Evolutionary conservation across 2,113 vertebrate genomes (phyloP), one percentile per base, ranked within the genome.

Genomic region (Chamaetylas fuelleborni): DNA sequence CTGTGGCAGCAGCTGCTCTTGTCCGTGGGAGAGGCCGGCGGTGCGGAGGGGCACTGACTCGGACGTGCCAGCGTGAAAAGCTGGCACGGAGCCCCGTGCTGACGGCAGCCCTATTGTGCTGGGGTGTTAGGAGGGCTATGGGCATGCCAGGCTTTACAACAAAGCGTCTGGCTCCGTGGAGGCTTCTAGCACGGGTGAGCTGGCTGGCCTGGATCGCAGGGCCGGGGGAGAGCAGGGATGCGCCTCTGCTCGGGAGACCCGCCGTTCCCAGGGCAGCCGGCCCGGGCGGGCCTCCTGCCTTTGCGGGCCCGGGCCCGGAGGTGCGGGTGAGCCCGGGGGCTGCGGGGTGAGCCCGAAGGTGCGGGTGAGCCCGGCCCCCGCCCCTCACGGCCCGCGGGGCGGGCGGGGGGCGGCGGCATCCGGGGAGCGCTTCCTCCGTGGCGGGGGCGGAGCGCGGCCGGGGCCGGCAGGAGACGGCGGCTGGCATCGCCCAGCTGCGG

Each of bases 381-480:
- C 48, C 48, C 48, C 25, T 16, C 48, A 26, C 24, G 48, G 48
- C 33, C 40, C 22, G 7, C 22, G 7, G 42, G 42, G 42, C 42
- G 42, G 42, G 42, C 42, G 42, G 71, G 24, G 47, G 69, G 73
- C 74, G 74, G 56, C 40, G 56, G 74, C 85, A 87, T 70, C 85
- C 85, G 66, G 85, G 86, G 42, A 64, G 86, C 60, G 88, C 92
- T 96, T 93, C 94, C 50, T 51, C 50, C 26, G 93, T 71, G 95
- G 69, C 73, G 65, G 51, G 51, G 73, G 70, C 61, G 66, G 81
- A 43, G 66, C 53, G 5, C 26, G 48, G 50, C 50, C 50, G 36
- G 50, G 50, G 29, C 43, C 5, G 36, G 69, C 51, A 31, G 86
- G 45, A 14, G 24, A 19, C 34, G 0, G 42, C 0, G 82, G 61